phyloP scores from a whole-genome alignment of 2,888 invertebrate species.

The Athrips mouffetella region DNA sequence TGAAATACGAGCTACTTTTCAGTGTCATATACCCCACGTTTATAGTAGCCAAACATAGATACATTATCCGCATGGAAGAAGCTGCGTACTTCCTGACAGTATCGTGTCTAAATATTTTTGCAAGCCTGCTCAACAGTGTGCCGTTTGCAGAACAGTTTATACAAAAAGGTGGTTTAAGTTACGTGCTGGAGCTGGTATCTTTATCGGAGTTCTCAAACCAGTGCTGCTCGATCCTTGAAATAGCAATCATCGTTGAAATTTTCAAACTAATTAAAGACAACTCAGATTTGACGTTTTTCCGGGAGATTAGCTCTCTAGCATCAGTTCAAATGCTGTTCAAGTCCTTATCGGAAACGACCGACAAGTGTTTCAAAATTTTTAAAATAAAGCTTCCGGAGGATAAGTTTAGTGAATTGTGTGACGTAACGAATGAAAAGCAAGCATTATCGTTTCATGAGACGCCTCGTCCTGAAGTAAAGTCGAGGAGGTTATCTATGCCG shows the following conservation, averaged over 20 bases:
- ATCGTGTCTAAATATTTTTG: conserved; percentile 79
- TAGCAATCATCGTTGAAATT: conserved; percentile 79
- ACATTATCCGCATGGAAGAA: conserved; percentile 64
- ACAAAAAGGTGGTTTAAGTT: conserved; percentile 75
- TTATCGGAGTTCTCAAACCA: conserved; percentile 76
- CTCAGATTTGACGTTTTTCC: conserved; percentile 44
- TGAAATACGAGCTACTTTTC: conserved; percentile 78
- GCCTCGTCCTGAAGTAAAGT: conserved; percentile 9
- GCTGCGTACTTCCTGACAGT: conserved; percentile 77
- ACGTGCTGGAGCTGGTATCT: conserved; percentile 74
- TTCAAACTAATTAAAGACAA: conserved; percentile 64
- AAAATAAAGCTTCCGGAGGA: conserved; percentile 48
- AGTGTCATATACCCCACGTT: conserved; percentile 81
- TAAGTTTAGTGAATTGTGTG: conserved; percentile 49
- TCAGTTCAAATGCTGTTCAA: conserved; percentile 68
- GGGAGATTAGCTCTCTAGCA: conserved; percentile 57
- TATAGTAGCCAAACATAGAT: conserved; percentile 72
- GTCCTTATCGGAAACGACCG: conserved; percentile 56
- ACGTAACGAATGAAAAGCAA: conserved; percentile 46
- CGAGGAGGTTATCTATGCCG: conserved; percentile 35
- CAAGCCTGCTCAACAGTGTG: conserved; percentile 74
- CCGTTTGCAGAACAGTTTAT: conserved; percentile 79
- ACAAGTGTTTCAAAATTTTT: conserved; percentile 57
- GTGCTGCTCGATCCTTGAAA: conserved; percentile 80
- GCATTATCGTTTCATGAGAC: conserved; percentile 23